These are phyloP conservation scores for Embidobia sp. DNA, from an alignment of 2,888 invertebrate genomes.

Conservation along the genomic window DNA sequence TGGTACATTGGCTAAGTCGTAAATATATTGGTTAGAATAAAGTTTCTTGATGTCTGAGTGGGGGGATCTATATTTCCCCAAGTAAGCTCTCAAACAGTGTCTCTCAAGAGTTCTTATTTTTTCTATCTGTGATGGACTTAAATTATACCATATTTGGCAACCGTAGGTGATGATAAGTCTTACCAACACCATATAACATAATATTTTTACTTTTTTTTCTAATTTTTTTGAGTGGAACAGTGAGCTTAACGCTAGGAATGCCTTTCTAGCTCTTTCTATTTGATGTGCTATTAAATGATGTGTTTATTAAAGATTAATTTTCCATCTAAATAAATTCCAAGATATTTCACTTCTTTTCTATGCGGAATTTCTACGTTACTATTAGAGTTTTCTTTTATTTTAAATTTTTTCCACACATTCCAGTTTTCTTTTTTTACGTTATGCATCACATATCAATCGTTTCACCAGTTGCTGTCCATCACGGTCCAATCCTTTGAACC, in stretches of 20 bases:
- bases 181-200: slow-evolving; percentile 59
- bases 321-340: slow-evolving; percentile 29
- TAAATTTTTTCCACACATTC: slow-evolving; percentile 24
- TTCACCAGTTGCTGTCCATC: too few species aligned
- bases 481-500: too few species aligned
- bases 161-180: slow-evolving; percentile 64
- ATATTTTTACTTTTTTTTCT: slow-evolving; percentile 43
- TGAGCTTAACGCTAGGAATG: slow-evolving; percentile 36
- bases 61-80: background rate
- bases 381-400: background rate
- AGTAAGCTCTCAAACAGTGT: slow-evolving; percentile 8
- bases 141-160: slow-evolving; percentile 58
- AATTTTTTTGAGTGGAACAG: slow-evolving; percentile 58
- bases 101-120: slow-evolving; percentile 5
- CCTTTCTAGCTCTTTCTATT: slow-evolving; percentile 62
- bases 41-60: background rate
- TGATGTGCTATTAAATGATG: slow-evolving; percentile 2
- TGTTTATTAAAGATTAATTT: slow-evolving; percentile 38
- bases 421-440: background rate
- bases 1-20: slow-evolving; percentile 16
- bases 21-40: slow-evolving; percentile 8
- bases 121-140: slow-evolving; percentile 10
- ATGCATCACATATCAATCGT: background rate
- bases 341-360: slow-evolving; percentile 11
- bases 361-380: slow-evolving; percentile 12